Percentiles rank a stretch among this genome's conserved stretches.
Conservation (phyloP, 2,888 invertebrate genomes). For the Phaedon cochleariae region DNA sequence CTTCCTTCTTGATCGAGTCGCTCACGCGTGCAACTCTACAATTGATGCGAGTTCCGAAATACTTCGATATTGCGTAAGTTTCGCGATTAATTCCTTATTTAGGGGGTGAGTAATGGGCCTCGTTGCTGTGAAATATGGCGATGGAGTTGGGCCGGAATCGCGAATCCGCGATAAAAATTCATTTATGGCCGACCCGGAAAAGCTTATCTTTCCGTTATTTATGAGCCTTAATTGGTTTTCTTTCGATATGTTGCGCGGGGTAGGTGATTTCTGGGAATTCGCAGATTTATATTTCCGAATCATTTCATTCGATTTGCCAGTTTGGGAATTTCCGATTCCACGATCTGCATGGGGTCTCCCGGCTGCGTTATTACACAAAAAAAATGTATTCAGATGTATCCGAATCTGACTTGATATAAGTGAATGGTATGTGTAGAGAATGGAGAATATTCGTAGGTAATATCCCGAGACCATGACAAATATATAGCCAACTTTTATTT, state of each 20-base stretch:
- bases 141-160: conserved; percentile 7
- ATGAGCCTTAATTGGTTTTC: conserved; percentile 10
- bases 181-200: conserved; percentile 10
- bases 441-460: no score
- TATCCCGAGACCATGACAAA: no score
- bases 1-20: no score
- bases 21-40: conserved; percentile 21
- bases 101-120: conserved; percentile 11
- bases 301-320: background rate
- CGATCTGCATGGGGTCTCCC: no score
- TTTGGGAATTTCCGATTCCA: background rate
- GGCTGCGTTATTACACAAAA: no score
- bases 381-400: no score
- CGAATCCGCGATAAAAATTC: conserved; percentile 16
- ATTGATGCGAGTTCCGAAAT: conserved; percentile 23
- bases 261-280: no score
- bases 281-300: no score
- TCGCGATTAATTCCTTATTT: conserved; percentile 25
- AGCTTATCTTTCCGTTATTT: conserved; percentile 11
- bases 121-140: conserved; percentile 10
- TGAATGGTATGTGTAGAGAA: no score
- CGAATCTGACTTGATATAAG: no score
- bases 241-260: background rate
- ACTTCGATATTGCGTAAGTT: conserved; percentile 24
- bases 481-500: no score